Base-by-base conservation (phyloP, 2,888 invertebrate genomes). In the Eupithecia inturbata region DNA sequence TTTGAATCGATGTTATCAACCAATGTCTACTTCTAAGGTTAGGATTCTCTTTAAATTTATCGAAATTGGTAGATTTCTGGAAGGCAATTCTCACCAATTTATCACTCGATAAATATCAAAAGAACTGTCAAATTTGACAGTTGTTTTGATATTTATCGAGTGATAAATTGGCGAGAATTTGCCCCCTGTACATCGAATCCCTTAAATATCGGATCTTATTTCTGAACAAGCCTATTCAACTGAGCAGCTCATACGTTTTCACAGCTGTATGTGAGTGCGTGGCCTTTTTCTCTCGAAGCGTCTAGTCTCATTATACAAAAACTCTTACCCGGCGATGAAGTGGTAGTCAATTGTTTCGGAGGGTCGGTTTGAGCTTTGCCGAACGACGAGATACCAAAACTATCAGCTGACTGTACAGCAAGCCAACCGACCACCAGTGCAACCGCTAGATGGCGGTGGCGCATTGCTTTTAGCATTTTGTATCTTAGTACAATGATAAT, bases 291-390 rank as follows among this genome's bases (percentile, higher is more conserved):
- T 75, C 71, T 71, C 57, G 57, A 57, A 77, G 74, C 78, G 73
- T 72, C 74, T 71, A 72, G 79, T 79, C 80, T 78, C 80, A 83
- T 83, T 83, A 86, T 82, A 85, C 79, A 81, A 80, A 84, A 82
- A 78, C 72, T 89, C 93, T 93, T 93, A 93, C 93, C 93, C 71
- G 91, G 92, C 31, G 91, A 81, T 72, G 88, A 84, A 31, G 93
- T 91, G 0, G 92, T 90, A 31, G 91, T 90, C 33, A 88, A 86
- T 33, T 91, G 90, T 80, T 87, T 91, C 71, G 93, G 91, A 5
- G 93, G 88, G 31, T 93, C 93, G 0, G 93, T 93, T 76, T 91
- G 91, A 36, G 93, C 92, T 80, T 92, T 91, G 71, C 93, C 93
- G 77, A 93, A 93, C 12, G 93, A 92, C 4, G 92, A 92, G 70